phyloP scores from a whole-genome alignment of 2,888 invertebrate genomes.

The Tachina lurida region DNA sequence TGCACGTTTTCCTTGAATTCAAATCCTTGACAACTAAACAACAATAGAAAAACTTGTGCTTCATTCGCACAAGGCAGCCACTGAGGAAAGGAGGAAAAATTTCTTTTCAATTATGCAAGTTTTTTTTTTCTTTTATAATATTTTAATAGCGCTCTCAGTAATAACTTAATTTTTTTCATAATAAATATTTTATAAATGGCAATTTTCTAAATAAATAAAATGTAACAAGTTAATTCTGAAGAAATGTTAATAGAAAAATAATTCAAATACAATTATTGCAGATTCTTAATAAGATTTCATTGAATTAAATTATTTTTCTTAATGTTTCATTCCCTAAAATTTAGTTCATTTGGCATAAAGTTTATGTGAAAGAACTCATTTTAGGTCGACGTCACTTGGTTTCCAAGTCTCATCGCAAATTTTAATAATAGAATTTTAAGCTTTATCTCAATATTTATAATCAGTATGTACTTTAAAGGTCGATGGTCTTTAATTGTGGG shows the following conservation, averaged over 20 bases:
- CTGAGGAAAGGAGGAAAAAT: background rate
- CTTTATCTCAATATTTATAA: slow-evolving; percentile 36
- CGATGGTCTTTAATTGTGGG: slow-evolving; percentile 20
- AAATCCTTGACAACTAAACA: slow-evolving; percentile 57
- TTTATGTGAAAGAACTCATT: background rate
- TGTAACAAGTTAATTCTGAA: slow-evolving; percentile 1
- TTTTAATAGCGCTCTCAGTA: background rate
- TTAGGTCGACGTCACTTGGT: slow-evolving; percentile 14
- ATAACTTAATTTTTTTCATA: slow-evolving; percentile 2
- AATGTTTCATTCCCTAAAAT: background rate
- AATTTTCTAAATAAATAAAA: slow-evolving; percentile 6
- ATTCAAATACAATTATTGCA: background rate
- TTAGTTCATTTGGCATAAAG: slow-evolving; percentile 12
- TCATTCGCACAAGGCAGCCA: background rate
- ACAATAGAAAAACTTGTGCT: slow-evolving; percentile 6
- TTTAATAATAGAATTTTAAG: slow-evolving; percentile 27
- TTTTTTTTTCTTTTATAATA: too few relatives aligned
- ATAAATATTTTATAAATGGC: slow-evolving; percentile 4
- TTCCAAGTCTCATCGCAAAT: slow-evolving; percentile 28
- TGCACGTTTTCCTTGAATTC: slow-evolving; percentile 54
- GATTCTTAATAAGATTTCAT: background rate
- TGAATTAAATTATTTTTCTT: background rate
- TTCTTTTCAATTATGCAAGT: slow-evolving; percentile 11
- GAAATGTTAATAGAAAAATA: background rate
- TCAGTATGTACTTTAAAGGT: slow-evolving; percentile 24